Evolutionary conservation across 1,140 invertebrate genomes (phyloP).

Genomic region (Drosophila simulans): DNA sequence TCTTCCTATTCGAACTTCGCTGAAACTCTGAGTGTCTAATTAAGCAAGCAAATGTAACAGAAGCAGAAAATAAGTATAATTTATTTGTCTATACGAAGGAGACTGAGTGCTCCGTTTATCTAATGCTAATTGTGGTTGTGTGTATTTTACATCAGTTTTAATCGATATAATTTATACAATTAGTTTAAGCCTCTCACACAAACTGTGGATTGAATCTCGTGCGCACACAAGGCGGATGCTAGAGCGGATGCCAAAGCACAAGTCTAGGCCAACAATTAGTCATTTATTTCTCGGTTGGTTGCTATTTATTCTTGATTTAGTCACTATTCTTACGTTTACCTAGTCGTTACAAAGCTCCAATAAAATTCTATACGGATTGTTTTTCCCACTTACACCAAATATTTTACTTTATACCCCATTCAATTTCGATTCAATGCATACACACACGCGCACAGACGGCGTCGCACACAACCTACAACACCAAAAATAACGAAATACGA

Average conservation of each 20-base stretch:
- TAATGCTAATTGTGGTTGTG: constrained; percentile 81
- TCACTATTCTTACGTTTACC: constrained; percentile 55
- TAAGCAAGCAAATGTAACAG: constrained; percentile 33
- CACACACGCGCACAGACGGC: constrained; percentile 54
- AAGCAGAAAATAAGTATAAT: constrained; percentile 48
- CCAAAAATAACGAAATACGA: constrained; percentile 53
- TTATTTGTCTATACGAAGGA: constrained; percentile 50
- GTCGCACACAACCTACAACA: constrained; percentile 74
- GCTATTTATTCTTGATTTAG: constrained; percentile 72
- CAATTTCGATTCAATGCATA: constrained; percentile 19
- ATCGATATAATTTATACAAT: constrained; percentile 53
- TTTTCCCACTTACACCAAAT: constrained; percentile 7
- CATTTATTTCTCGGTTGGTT: constrained; percentile 58
- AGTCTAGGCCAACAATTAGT: constrained; percentile 64
- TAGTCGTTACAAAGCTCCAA: constrained; percentile 54
- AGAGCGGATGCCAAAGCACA: constrained; percentile 26
- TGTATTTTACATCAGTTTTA: constrained; percentile 67
- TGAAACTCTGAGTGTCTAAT: constrained; percentile 79
- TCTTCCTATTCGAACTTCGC: constrained; percentile 76
- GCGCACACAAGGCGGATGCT: constrained; percentile 24
- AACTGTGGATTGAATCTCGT: constrained; percentile 34
- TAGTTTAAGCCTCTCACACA: constrained; percentile 45
- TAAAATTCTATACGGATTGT: constrained; percentile 53
- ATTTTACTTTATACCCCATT: neutral
- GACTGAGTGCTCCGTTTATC: constrained; percentile 53